Base-by-base conservation (phyloP, 2,888 invertebrate species). In the Synanthedon formicaeformis region DNA sequence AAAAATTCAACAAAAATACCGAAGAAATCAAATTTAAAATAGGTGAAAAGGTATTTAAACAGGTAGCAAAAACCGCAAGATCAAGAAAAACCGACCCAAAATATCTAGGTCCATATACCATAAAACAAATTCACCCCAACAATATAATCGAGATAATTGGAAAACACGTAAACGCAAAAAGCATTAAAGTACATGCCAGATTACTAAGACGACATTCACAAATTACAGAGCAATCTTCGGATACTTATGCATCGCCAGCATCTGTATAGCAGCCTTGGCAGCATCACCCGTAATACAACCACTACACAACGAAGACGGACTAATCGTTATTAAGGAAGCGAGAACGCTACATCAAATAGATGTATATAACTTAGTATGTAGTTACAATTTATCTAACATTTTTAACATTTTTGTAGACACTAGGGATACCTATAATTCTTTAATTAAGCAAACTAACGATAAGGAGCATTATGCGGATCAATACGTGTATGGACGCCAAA, bases 141-240 rank as follows among this genome's bases (percentile, higher is more conserved):
- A 59, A 66, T 45, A 59, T 59, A 12, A 61, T 61, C 0, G 62
- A 67, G 52, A 66, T 65, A 23, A 54, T 67, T 58, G 62, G 62
- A 11, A 48, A 52, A 10, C 48, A 52, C 16, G 48, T 3, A 14
- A 52, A 27, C 6, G 27, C 27, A 1, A 27, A 27, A 6, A 27
- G 27, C 2, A 27, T 27, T 6, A 27, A 6, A 6, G 27, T 27
- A 1, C 27, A 27, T 6, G 6, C 27, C 6, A 27, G 27, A 27
- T 27, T 27, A 27, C 6, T 6, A 6, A 27, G 27, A 27, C 27
- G 27, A 2, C 27, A 6, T 27, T 27, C 27, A 5, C 27, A 27
- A 27, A 27, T 27, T 27, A 6, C 27, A 27, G 5, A 27, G 2
- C 5, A 16, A 16, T 16, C 16, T 16, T 16, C 16, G 2, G 16